Evolutionary conservation across 2,797 vertebrate genomes (phyloP), one percentile per base, ranked within the genome.

Genomic region (Rhinella marina): DNA sequence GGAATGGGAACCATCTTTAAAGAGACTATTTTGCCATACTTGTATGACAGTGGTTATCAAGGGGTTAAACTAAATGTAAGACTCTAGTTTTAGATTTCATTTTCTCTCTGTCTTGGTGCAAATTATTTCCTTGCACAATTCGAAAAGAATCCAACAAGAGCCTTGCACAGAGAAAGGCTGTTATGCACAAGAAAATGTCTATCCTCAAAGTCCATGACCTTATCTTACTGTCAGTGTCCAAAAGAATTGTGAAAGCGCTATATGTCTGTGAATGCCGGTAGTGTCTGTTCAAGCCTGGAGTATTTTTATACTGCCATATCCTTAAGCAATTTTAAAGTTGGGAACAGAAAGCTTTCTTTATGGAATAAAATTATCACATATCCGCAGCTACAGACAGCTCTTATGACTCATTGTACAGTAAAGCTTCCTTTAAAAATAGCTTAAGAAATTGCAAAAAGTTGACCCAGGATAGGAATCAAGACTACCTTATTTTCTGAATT

Each of bases 291-390:
- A 41, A 12, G 75, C 75, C 50, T 77, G 23, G 11, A 54, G 25
- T 73, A 82, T 32, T 82, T 48, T 75, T 62, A 59, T 62, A 50
- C 73, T 2, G 61, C 73, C 25, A 75, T 73, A 17, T 81, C 25
- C 19, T 61, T 81, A 32, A 81, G 27, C 57, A 41, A 32, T 32
- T 81, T 54, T 54, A 54, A 77, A 77, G 50, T 50, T 52, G 21
- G 50, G 48, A 54, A 75, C 54, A 77, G 4, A 77, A 77, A 54
- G 75, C 48, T 25, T 77, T 54, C 48, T 77, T 77, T 77, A 77
- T 25, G 75, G 73, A 77, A 77, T 25, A 77, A 25, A 77, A 77
- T 77, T 32, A 77, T 25, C 75, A 54, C 50, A 77, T 77, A 77
- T 77, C 75, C 21, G 23, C 48, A 76, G 48, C n/a, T 12, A 52